A percentile compares a stretch with the other conserved stretches of the same genome.
phyloP scores from a whole-genome alignment of 2,888 invertebrate genomes.

The Anorthoa munda region DNA sequence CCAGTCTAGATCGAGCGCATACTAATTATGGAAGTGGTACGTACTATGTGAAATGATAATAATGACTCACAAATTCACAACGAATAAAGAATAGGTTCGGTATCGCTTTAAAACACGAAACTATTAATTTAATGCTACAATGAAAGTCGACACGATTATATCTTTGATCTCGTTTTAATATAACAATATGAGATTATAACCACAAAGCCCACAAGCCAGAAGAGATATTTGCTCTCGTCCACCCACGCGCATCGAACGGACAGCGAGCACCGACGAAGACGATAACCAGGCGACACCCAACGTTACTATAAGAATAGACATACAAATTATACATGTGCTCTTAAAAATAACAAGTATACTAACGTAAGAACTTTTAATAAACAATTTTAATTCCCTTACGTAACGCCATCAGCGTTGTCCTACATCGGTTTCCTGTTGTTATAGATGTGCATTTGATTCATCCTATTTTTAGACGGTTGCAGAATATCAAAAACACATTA shows the following conservation, averaged over 20 bases:
- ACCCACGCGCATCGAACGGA: slow-evolving; percentile 53
- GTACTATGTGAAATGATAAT: slow-evolving; percentile 12
- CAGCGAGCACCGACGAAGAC: slow-evolving; percentile 27
- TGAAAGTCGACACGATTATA: slow-evolving; percentile 38
- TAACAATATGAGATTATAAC: slow-evolving; percentile 54
- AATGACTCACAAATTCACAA: slow-evolving; percentile 15
- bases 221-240: slow-evolving; percentile 54
- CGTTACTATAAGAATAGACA: slow-evolving; percentile 43
- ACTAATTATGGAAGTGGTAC: slow-evolving; percentile 18
- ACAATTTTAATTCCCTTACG: slow-evolving; percentile 35
- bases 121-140: slow-evolving; percentile 36
- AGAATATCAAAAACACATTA: slow-evolving; percentile 34
- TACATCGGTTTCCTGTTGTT: slow-evolving; percentile 59
- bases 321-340: slow-evolving; percentile 30
- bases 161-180: slow-evolving; percentile 50
- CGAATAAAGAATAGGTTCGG: slow-evolving; percentile 10
- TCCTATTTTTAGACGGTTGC: slow-evolving; percentile 59
- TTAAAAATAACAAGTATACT: slow-evolving; percentile 20
- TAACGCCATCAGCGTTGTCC: slow-evolving; percentile 50
- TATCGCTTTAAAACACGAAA: slow-evolving; percentile 26
- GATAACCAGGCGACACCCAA: slow-evolving; percentile 44
- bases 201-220: slow-evolving; percentile 48
- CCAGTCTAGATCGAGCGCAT: slow-evolving; percentile 11
- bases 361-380: slow-evolving; percentile 17
- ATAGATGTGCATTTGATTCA: slow-evolving; percentile 49